A percentile compares a stretch with the other conserved stretches of the same genome.
phyloP scores from a whole-genome alignment of 2,888 invertebrate genomes.

The Brenthis ino region DNA sequence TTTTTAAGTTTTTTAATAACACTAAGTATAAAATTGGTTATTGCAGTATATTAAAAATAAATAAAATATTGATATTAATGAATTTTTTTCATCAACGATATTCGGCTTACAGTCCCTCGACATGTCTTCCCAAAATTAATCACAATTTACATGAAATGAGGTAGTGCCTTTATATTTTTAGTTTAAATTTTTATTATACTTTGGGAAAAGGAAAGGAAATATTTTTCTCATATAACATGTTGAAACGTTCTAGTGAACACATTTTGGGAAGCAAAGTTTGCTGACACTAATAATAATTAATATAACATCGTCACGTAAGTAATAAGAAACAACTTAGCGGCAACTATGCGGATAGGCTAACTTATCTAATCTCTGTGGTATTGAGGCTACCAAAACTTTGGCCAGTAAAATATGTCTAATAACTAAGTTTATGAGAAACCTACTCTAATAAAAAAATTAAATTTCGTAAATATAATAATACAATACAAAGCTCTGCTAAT shows the following conservation, averaged over 20 bases:
- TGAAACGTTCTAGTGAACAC: neutral
- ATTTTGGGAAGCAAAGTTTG: conserved; percentile 32
- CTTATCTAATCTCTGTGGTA: conserved; percentile 65
- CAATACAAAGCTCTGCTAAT: too few species aligned
- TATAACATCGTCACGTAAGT: conserved; percentile 49
- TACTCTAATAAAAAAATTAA: too few species aligned
- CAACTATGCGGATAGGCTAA: conserved; percentile 61
- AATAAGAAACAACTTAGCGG: conserved; percentile 51
- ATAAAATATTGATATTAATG: conserved; percentile 2
- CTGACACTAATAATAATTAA: conserved; percentile 46
- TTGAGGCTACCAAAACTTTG: conserved; percentile 46
- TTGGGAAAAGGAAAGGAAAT: neutral
- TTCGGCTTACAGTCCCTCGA: conserved; percentile 8
- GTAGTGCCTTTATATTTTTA: neutral
- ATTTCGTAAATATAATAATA: too few species aligned
- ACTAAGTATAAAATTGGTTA: neutral
- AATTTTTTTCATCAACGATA: conserved; percentile 14
- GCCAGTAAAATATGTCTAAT: conserved; percentile 25
- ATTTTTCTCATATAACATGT: neutral
- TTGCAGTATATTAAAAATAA: conserved; percentile 3
- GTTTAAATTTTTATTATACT: neutral
- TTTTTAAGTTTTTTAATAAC: too few species aligned
- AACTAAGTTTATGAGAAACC: conserved; percentile 18
- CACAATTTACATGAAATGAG: conserved; percentile 1
- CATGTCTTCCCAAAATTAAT: conserved; percentile 2